Evolutionary conservation across 2,797 vertebrate genomes (phyloP), one percentile per base, ranked within the genome.

Genomic region (Cygnus olor): DNA sequence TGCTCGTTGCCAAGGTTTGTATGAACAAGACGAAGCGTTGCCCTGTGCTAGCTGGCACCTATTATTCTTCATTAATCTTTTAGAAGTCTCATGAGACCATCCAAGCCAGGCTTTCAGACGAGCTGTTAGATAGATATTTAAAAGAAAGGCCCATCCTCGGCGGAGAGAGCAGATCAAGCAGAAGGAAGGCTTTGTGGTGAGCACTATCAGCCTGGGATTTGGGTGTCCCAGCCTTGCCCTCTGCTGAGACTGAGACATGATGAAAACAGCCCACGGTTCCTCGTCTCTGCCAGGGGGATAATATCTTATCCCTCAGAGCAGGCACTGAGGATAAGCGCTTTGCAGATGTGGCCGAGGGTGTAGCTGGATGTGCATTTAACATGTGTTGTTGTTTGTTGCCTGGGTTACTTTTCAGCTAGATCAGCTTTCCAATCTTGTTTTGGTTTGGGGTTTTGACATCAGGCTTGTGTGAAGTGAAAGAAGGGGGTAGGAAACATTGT

Each of bases 311-410:
- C 79, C 45, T 1, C 9, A 58, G 61, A 61, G 79, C 86, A 89
- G 61, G 20, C 76, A 38, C 64, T 22, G 28, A 77, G 74, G 38
- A 66, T 27, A 70, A 84, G 57, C 0, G 5, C 47, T 73, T 53
- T 68, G 68, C 70, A 93, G 64, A 60, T 4, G 6, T 54, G 70
- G 85, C 77, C 56, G 56, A 54, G 83, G 47, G 44, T 77, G 78
- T 73, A 86, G 66, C 78, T 95, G 88, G 56, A 64, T 1, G 1
- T 14, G 18, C 74, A 14, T 28, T 47, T 69, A 44, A 79, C 22
- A 11, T 93, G 88, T 81, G 73, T 66, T 93, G 60, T 64, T 69
- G 32, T 53, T 80, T 90, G 85, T 94, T 94, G 86, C 85, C 88
- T 73, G 68, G 90, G 94, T 95, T 91, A 85, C 76, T 85, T 79